Conservation (phyloP, 2,888 invertebrate genomes). For the Achlya flavicornis region DNA sequence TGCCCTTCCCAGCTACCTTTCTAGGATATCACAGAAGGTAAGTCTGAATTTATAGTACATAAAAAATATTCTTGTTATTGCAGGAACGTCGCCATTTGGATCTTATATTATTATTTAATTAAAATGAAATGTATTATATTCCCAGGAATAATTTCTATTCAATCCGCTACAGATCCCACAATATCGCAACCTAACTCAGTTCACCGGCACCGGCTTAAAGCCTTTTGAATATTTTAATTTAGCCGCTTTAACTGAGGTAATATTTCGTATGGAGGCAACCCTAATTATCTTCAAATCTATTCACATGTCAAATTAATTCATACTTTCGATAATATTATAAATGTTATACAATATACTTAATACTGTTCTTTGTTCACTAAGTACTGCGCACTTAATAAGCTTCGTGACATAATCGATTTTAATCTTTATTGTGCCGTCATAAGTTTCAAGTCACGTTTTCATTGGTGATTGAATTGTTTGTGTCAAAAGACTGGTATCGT, state of each 20-base stretch:
- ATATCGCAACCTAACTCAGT: constrained; percentile 20
- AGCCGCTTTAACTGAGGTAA: constrained; percentile 37
- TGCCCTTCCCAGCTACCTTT: too few relatives aligned
- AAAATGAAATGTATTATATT: not conserved
- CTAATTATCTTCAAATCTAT: constrained; percentile 43
- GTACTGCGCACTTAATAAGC: constrained; percentile 6
- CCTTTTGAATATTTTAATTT: constrained; percentile 58
- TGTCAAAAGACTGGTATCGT: constrained; percentile 4
- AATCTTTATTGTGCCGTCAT: constrained; percentile 5
- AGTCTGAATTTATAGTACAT: too few relatives aligned
- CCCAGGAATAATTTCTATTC: not conserved
- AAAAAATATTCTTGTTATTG: too few relatives aligned
- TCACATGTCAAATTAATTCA: constrained; percentile 35
- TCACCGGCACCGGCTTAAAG: constrained; percentile 33
- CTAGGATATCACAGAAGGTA: too few relatives aligned
- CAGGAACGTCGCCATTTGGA: not conserved
- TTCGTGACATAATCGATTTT: constrained; percentile 7
- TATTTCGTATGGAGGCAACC: constrained; percentile 37
- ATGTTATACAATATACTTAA: constrained; percentile 12
- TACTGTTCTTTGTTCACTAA: constrained; percentile 16
- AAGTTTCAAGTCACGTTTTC: constrained; percentile 17
- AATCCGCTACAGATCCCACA: not conserved
- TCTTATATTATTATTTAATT: too few relatives aligned
- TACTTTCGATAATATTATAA: constrained; percentile 16
- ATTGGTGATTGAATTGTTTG: constrained; percentile 8